phyloP scores from a whole-genome alignment of 2,113 vertebrate species.

The Neolamprologus ventralis region DNA sequence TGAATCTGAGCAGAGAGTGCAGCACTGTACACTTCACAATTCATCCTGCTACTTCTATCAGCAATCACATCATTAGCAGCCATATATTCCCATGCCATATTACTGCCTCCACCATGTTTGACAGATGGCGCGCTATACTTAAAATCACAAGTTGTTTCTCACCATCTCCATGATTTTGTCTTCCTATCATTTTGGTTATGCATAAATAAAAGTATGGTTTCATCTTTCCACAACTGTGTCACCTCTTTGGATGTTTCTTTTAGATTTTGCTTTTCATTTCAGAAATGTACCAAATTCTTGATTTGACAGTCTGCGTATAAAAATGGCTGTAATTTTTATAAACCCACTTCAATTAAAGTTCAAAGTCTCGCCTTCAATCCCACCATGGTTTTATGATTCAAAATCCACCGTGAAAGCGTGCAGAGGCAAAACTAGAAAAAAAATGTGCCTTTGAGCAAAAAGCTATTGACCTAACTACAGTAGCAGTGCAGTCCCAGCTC shows the following conservation, averaged over 20 bases:
- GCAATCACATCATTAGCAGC: background rate
- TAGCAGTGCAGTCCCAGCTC: background rate
- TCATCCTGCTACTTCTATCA: background rate
- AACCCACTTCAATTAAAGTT: background rate
- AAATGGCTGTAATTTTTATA: background rate
- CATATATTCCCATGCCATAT: background rate
- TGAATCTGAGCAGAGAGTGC: background rate
- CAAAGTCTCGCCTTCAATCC: background rate
- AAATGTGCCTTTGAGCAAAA: background rate
- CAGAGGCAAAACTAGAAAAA: background rate
- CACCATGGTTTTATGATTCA: background rate
- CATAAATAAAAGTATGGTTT: background rate
- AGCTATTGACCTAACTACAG: background rate
- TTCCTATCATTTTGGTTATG: background rate
- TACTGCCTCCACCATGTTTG: background rate
- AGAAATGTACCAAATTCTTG: background rate
- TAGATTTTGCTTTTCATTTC: background rate
- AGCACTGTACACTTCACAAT: background rate
- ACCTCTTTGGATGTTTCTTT: background rate
- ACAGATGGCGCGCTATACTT: background rate
- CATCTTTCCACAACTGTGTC: background rate
- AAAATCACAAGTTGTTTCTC: background rate
- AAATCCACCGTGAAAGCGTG: background rate
- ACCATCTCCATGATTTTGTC: accelerated
- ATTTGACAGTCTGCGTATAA: background rate